A percentile compares a stretch with the other conserved stretches of the same genome.
phyloP scores from a whole-genome alignment of 2,797 vertebrate genomes.

The Pempheris klunzingeri region DNA sequence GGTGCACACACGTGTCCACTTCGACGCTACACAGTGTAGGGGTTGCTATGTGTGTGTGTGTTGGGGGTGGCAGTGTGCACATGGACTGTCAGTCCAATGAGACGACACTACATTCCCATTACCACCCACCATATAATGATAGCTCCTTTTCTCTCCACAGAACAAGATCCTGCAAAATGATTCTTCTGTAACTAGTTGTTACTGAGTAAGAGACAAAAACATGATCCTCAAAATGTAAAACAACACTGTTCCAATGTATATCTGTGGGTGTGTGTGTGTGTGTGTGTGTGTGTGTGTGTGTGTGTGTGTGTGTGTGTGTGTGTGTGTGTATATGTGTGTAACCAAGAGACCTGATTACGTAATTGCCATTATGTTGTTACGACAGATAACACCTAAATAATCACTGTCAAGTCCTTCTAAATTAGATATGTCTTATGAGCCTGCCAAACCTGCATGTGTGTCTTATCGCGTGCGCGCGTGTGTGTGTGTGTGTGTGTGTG shows the following conservation, averaged over 20 bases:
- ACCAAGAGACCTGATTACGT: slow-evolving; percentile 7
- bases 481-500: neutral
- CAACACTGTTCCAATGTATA: neutral
- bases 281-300: too few species aligned
- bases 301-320: neutral
- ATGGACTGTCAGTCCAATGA: slow-evolving; percentile 10
- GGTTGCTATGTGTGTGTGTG: slow-evolving; percentile 15
- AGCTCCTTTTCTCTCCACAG: neutral
- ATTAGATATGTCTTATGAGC: slow-evolving; percentile 14
- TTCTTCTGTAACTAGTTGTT: neutral
- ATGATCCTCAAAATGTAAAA: neutral
- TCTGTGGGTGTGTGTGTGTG: neutral
- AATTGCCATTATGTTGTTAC: slow-evolving; percentile 6
- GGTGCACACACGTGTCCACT: slow-evolving; percentile 43
- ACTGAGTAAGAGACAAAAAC: neutral
- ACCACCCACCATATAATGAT: slow-evolving; percentile 43
- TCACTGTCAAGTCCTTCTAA: slow-evolving; percentile 27
- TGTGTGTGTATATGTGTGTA: neutral
- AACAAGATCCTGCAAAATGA: slow-evolving; percentile 13
- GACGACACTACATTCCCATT: slow-evolving; percentile 17
- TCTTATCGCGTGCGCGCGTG: slow-evolving; percentile 8
- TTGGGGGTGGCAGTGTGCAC: neutral
- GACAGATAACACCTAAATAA: slow-evolving; percentile 19
- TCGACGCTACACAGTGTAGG: slow-evolving; percentile 11
- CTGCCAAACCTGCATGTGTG: slow-evolving; percentile 14